phyloP scores from a whole-genome alignment of 2,888 invertebrate species.

The Ectemnius lituratus region DNA sequence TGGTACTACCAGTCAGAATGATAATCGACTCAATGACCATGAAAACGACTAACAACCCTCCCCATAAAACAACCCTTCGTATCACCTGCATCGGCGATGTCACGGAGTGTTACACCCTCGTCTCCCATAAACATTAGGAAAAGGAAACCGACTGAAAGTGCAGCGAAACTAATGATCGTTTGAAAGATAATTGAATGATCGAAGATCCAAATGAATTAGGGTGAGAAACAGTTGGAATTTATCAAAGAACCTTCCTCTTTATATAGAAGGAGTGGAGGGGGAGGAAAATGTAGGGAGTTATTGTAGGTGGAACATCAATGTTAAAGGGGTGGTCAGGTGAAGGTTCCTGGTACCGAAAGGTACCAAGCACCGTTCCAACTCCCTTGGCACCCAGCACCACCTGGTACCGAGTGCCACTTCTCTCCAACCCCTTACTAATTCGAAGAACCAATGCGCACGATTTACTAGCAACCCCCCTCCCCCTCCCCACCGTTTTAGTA shows the following conservation, averaged over 20 bases:
- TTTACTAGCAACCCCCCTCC: no score
- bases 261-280: no score
- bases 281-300: no score
- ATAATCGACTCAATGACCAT: slow-evolving; percentile 12
- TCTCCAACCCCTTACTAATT: slow-evolving; percentile 18
- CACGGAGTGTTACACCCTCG: slow-evolving; percentile 63
- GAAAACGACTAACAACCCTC: slow-evolving; percentile 21
- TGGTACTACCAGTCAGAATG: no score
- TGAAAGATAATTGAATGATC: background rate
- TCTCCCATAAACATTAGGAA: background rate
- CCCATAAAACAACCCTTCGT: slow-evolving; percentile 44
- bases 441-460: slow-evolving; percentile 50
- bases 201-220: background rate
- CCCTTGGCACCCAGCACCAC: slow-evolving; percentile 67
- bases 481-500: no score
- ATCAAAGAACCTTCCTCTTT: no score
- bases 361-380: slow-evolving; percentile 69
- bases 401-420: slow-evolving; percentile 65
- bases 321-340: slow-evolving; percentile 49
- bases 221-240: background rate
- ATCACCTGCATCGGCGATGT: slow-evolving; percentile 70
- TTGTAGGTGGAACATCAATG: no score
- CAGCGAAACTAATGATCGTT: background rate
- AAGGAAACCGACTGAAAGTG: background rate
- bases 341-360: slow-evolving; percentile 69